A percentile compares a stretch with the other conserved stretches of the same genome.
Evolutionary conservation across 2,113 vertebrate genomes (phyloP).

Genomic region (Trachemys scripta): DNA sequence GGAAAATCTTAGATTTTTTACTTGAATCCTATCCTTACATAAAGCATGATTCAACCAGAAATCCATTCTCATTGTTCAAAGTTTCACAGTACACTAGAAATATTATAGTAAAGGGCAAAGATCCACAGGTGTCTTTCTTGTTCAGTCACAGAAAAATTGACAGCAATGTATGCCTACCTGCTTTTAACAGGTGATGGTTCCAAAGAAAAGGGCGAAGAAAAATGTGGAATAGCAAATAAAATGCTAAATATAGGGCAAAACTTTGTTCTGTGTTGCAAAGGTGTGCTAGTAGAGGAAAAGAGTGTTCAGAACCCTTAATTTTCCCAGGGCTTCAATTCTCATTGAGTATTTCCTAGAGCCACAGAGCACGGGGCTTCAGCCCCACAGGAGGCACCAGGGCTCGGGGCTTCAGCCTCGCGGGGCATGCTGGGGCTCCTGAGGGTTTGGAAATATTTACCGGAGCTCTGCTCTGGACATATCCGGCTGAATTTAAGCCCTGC

Average conservation of each 20-base stretch:
- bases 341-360: too few relatives aligned
- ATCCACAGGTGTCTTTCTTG: neutral
- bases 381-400: too few relatives aligned
- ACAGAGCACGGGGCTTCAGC: too few relatives aligned
- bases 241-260: neutral
- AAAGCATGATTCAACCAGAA: neutral
- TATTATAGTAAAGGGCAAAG: neutral
- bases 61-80: neutral
- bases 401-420: too few relatives aligned
- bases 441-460: too few relatives aligned
- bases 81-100: neutral
- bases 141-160: neutral
- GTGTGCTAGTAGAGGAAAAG: neutral
- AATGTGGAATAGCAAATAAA: neutral
- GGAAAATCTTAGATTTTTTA: neutral
- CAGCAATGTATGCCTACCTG: neutral
- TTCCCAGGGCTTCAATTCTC: too few relatives aligned
- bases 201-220: neutral
- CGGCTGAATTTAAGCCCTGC: too few relatives aligned
- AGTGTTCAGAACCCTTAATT: neutral
- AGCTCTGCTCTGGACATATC: too few relatives aligned
- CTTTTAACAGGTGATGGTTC: neutral
- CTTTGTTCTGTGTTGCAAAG: neutral
- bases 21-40: neutral
- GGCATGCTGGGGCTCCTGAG: too few relatives aligned